Base-by-base conservation (phyloP, 2,113 vertebrate species). In the Pangasianodon hypophthalmus region DNA sequence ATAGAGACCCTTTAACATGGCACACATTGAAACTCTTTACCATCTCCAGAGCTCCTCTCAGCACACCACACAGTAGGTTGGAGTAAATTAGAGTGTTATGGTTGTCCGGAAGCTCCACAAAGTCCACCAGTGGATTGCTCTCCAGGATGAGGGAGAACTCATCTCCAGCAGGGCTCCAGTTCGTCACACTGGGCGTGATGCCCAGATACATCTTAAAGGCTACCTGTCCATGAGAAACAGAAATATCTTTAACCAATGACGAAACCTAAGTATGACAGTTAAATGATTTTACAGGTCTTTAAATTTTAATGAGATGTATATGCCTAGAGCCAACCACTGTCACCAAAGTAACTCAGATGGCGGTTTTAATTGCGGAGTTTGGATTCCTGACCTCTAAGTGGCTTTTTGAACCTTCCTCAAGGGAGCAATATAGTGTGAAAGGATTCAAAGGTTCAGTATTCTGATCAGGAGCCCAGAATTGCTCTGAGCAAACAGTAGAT, bases 201-300 rank as follows among this genome's bases (percentile, higher is more conserved):
- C 98, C 98, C 94, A 99, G 94, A 93, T 99, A 99, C 97, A 98
- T 99, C 94, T 99, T 99, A 93, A 99, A 99, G 0, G 98, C 98
- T 88, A 98, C 97, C 98, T 99, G 94, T 93, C 75, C 44, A 86
- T 32, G 18, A 58, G 64, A 54, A 64, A 87, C 6, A 90, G 50
- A 52, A 82, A 82, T 6, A 62, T 2, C 1, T 24, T 80, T 58
- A 37, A 64, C 62, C n/a, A 2, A 56, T 80, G 81, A 82, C 32
- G 56, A 73, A 77, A 50, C 14, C 21, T 75, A 83, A 75, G 82
- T 60, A 48, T 52, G n/a, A 88, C n/a, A 77, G 69, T 89, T 50
- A 62, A 84, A 71, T 60, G 19, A 80, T 86, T 90, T 84, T 84
- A 84, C 91, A 88, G 86, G 54, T n/a, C 64, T 73, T 41, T 86